Base-by-base conservation (phyloP, 2,113 vertebrate genomes). In the Poeciliopsis retropinna region DNA sequence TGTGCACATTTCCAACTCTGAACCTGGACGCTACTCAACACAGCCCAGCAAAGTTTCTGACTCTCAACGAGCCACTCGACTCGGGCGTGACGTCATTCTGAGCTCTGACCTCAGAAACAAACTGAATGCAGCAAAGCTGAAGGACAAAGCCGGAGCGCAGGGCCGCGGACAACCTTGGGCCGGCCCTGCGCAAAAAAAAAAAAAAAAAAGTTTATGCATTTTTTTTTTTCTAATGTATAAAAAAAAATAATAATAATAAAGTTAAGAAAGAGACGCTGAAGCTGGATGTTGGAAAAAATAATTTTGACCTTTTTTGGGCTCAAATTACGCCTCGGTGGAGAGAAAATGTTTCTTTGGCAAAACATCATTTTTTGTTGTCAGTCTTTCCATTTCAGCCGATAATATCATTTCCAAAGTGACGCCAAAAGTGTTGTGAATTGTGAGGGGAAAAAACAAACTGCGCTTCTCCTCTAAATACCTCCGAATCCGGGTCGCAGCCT, bases 401-500 rank as follows among this genome's bases (percentile, higher is more conserved):
- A n/a, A 7, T n/a, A 8, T 32, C 11, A 19, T 19, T 17, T 64
- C 30, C 62, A 32, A 64, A 64, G 15, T 25, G 29, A 22, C 29
- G 19, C 5, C 15, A 17, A 47, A 47, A 47, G 29, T 31, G 30
- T 10, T 8, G 19, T 64, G 2, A 29, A 8, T 17, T 5, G 17
- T n/a, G n/a, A n/a, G n/a, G n/a, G n/a, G n/a, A n/a, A n/a, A n/a
- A n/a, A n/a, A n/a, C n/a, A n/a, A n/a, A n/a, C n/a, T 0, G 12
- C 4, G 1, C 11, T n/a, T 60, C 12, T 13, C 30, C n/a, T 1
- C 1, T 73, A 69, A 74, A 64, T 77, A 98, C 98, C 96, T 91
- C 97, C 98, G 82, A 99, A 99, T 95, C 98, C 97, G 86, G 98
- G 98, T 94, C 98, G 95, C 86, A 99, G 97, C 88, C 98, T 95